Percentiles rank a stretch among this genome's conserved stretches.
phyloP scores from a whole-genome alignment of 2,113 vertebrate genomes.

The Oncorhynchus masou region DNA sequence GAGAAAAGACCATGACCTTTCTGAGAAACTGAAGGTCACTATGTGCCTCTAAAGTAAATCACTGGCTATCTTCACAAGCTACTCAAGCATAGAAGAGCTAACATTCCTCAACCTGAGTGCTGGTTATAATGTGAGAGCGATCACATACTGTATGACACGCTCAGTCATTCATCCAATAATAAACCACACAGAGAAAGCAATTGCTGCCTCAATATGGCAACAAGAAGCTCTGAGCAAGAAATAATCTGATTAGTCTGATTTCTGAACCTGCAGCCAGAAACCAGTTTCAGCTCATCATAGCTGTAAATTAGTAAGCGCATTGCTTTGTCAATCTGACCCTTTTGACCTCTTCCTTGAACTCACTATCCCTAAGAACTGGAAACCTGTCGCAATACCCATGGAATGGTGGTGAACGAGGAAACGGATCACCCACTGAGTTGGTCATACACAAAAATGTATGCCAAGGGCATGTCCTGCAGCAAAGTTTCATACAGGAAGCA shows the following conservation, averaged over 20 bases:
- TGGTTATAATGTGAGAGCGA: not conserved
- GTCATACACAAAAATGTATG: not conserved
- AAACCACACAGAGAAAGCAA: not conserved
- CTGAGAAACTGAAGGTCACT: not conserved
- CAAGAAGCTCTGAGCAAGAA: not conserved
- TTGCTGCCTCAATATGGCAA: not conserved
- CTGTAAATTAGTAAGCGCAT: not conserved
- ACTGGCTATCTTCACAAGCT: not conserved
- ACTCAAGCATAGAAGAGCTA: not conserved
- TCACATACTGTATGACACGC: not conserved
- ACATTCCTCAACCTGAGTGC: not conserved
- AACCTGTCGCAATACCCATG: too few relatives aligned
- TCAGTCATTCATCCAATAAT: not conserved
- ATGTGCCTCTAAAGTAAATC: not conserved
- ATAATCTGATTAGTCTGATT: not conserved
- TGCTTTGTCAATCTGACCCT: not conserved
- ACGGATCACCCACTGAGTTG: too few relatives aligned
- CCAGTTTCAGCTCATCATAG: not conserved
- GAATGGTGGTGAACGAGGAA: too few relatives aligned
- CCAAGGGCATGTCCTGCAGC: not conserved
- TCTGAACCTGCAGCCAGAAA: not conserved
- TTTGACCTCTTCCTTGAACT: too few relatives aligned
- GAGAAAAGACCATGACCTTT: not conserved
- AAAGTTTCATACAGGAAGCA: not conserved
- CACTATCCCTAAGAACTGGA: too few relatives aligned